These are phyloP conservation scores for Bucco capensis DNA, from an alignment of 2,113 vertebrate species.

Conservation along the genomic window DNA sequence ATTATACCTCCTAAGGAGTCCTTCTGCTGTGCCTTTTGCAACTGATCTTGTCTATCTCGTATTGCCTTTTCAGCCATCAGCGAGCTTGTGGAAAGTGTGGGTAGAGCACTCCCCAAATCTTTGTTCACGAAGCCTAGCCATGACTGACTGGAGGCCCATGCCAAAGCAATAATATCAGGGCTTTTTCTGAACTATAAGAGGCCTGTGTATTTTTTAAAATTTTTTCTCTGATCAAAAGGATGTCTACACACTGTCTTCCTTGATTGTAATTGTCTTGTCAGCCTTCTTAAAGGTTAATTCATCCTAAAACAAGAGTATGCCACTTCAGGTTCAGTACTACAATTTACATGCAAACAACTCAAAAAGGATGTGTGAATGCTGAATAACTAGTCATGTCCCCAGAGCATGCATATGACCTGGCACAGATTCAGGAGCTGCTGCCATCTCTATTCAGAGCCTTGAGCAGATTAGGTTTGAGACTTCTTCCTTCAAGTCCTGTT, in stretches of 20 bases:
- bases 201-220: not conserved
- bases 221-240: not conserved
- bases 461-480: constrained; percentile 7
- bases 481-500: not conserved
- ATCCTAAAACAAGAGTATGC: not conserved
- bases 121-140: too few species aligned
- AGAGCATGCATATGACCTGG: not conserved
- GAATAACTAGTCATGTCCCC: not conserved
- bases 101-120: too few species aligned
- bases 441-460: not conserved
- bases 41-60: too few species aligned
- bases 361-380: not conserved
- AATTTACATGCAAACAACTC: not conserved
- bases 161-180: not conserved
- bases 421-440: not conserved
- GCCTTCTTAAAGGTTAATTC: not conserved
- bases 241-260: not conserved
- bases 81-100: too few species aligned
- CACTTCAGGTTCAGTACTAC: not conserved
- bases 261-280: not conserved
- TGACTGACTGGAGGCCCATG: too few species aligned
- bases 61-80: too few species aligned
- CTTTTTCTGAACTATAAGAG: not conserved
- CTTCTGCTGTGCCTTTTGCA: too few species aligned
- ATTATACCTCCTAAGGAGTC: too few species aligned